Evolutionary conservation across 2,888 invertebrate genomes (phyloP).

Genomic region (Phanerotoma sp.): DNA sequence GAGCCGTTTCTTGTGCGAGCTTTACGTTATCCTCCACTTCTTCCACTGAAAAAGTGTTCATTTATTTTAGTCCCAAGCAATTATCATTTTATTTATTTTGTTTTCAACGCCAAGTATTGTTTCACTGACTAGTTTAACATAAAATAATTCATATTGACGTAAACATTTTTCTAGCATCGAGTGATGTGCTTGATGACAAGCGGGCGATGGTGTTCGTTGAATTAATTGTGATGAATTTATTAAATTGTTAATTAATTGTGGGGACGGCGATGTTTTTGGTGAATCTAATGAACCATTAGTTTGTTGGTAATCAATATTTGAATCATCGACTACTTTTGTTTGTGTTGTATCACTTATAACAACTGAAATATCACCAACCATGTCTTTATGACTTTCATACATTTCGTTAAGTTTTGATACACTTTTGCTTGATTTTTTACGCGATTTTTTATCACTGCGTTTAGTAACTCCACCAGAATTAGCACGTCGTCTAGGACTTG

Average conservation of each 20-base stretch:
- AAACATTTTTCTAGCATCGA: conserved; percentile 64
- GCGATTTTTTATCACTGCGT: conserved; percentile 61
- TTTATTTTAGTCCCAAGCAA: too few relatives aligned
- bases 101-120: conserved; percentile 46
- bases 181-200: conserved; percentile 50
- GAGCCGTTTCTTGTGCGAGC: conserved; percentile 66
- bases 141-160: conserved; percentile 63
- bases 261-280: conserved; percentile 20
- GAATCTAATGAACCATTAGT: conserved; percentile 24
- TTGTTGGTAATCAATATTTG: conserved; percentile 41
- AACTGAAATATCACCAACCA: conserved; percentile 46
- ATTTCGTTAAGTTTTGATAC: conserved; percentile 49
- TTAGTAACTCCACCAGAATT: conserved; percentile 56
- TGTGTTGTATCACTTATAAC: conserved; percentile 45
- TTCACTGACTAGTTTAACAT: conserved; percentile 51
- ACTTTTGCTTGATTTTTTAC: conserved; percentile 59
- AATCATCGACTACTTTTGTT: conserved; percentile 50
- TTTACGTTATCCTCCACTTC: conserved; percentile 73
- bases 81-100: conserved; percentile 32
- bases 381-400: conserved; percentile 38
- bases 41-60: conserved; percentile 58
- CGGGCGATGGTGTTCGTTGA: conserved; percentile 48
- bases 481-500: conserved; percentile 51
- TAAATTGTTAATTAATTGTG: conserved; percentile 31
- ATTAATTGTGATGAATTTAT: conserved; percentile 41